Conservation (phyloP, 2,888 invertebrate genomes). For the Digitonthophagus gazella region DNA sequence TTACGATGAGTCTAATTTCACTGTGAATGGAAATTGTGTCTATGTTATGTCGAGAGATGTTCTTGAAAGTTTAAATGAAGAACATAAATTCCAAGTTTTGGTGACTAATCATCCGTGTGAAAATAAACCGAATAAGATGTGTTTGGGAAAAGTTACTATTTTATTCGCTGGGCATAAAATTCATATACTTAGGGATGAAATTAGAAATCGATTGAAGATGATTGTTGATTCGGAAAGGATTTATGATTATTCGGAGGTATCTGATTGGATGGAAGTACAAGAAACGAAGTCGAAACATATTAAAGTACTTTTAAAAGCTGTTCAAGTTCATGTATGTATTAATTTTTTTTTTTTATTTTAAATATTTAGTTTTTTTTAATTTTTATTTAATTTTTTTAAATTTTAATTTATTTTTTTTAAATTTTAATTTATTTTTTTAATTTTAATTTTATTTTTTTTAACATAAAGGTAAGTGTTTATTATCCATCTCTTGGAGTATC, state of each 20-base stretch:
- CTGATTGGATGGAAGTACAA: conserved; percentile 62
- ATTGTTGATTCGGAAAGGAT: conserved; percentile 53
- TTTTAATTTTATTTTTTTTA: conserved; percentile 19
- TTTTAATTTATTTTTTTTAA: conserved; percentile 11
- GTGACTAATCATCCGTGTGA: conserved; percentile 71
- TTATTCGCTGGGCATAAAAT: conserved; percentile 62
- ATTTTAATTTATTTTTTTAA: conserved; percentile 18
- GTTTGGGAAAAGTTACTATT: conserved; percentile 68
- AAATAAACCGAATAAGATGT: conserved; percentile 57
- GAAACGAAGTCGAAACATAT: conserved; percentile 62
- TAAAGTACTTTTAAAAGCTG: conserved; percentile 61
- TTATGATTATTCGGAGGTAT: conserved; percentile 48
- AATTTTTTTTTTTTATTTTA: conserved; percentile 37
- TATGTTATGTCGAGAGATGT: conserved; percentile 73
- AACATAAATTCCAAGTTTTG: conserved; percentile 57
- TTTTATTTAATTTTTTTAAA: conserved; percentile 3
- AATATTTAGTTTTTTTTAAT: conserved; percentile 14
- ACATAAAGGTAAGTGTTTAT: conserved; percentile 52
- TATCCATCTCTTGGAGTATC: conserved; percentile 53
- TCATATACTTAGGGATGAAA: conserved; percentile 40
- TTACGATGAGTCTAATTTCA: conserved; percentile 77
- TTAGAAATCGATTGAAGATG: conserved; percentile 43
- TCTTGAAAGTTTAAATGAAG: conserved; percentile 51
- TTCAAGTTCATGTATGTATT: conserved; percentile 66
- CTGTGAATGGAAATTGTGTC: conserved; percentile 81